Conservation (phyloP, 2,888 invertebrate species). For the Ichneumoninae sp. region DNA sequence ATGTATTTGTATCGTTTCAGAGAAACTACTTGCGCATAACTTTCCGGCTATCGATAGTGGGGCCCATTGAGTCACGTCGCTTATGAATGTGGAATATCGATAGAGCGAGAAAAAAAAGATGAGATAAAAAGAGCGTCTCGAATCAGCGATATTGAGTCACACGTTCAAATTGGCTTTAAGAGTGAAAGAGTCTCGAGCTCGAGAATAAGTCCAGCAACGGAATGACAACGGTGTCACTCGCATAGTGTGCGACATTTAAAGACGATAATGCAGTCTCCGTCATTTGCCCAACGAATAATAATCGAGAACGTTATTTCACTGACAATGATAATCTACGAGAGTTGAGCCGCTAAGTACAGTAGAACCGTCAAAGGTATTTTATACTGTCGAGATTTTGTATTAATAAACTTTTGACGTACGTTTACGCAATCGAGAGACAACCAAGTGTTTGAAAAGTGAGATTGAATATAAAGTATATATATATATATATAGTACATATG, state of each 20-base stretch:
- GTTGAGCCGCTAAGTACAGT: conserved; percentile 44
- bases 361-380: conserved; percentile 51
- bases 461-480: conserved; percentile 70
- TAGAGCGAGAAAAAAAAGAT: conserved; percentile 51
- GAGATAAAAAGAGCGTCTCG: conserved; percentile 49
- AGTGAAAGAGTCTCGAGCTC: conserved; percentile 9
- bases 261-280: not conserved
- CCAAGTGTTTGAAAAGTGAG: conserved; percentile 13
- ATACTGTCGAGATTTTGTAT: conserved; percentile 14
- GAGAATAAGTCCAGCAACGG: conserved; percentile 16
- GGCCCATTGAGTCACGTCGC: conserved; percentile 49
- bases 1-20: not conserved
- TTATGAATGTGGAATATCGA: conserved; percentile 62
- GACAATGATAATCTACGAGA: conserved; percentile 51
- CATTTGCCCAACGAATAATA: conserved; percentile 38
- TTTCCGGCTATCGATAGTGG: conserved; percentile 1
- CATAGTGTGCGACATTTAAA: conserved; percentile 27
- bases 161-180: conserved; percentile 29
- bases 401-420: conserved; percentile 11
- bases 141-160: conserved; percentile 54
- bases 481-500: conserved; percentile 63
- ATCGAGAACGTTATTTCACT: conserved; percentile 25
- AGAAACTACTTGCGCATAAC: not conserved
- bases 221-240: conserved; percentile 46
- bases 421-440: conserved; percentile 23